These are phyloP conservation scores for Trichoplusia ni DNA, from an alignment of 1,140 invertebrate species.

Conservation along the genomic window DNA sequence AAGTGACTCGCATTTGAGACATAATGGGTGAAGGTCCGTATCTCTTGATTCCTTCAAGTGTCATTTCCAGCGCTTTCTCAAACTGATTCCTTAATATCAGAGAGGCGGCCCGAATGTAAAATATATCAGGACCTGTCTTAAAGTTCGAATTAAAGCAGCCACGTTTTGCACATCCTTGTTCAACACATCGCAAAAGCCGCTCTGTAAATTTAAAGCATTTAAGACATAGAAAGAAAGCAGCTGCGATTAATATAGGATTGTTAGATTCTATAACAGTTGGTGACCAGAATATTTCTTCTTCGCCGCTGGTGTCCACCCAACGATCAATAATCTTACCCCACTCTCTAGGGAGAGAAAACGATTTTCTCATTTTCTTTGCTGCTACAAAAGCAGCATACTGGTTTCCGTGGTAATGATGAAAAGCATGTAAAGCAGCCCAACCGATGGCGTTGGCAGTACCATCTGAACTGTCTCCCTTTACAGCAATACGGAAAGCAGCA, in stretches of 20 bases:
- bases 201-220: constrained; percentile 64
- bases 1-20: constrained; percentile 63
- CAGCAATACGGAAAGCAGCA: constrained; percentile 66
- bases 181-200: constrained; percentile 57
- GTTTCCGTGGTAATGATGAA: constrained; percentile 61
- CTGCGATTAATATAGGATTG: constrained; percentile 65
- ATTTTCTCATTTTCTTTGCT: constrained; percentile 70
- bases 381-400: constrained; percentile 64
- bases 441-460: constrained; percentile 64
- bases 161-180: constrained; percentile 51
- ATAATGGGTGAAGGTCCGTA: constrained; percentile 64
- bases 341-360: constrained; percentile 57
- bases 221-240: constrained; percentile 73
- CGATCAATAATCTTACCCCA: constrained; percentile 62
- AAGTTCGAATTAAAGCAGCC: constrained; percentile 42
- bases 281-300: constrained; percentile 71
- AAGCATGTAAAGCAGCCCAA: constrained; percentile 69
- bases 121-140: constrained; percentile 46
- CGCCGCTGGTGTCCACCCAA: constrained; percentile 65
- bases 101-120: constrained; percentile 62
- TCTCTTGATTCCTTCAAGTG: constrained; percentile 50
- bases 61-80: constrained; percentile 50
- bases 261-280: constrained; percentile 45
- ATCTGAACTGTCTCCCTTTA: constrained; percentile 63
- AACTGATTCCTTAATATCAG: constrained; percentile 51